A percentile compares a stretch with the other conserved stretches of the same genome.
Evolutionary conservation across 2,888 invertebrate genomes (phyloP).

Genomic region (Pedicia rivosa): DNA sequence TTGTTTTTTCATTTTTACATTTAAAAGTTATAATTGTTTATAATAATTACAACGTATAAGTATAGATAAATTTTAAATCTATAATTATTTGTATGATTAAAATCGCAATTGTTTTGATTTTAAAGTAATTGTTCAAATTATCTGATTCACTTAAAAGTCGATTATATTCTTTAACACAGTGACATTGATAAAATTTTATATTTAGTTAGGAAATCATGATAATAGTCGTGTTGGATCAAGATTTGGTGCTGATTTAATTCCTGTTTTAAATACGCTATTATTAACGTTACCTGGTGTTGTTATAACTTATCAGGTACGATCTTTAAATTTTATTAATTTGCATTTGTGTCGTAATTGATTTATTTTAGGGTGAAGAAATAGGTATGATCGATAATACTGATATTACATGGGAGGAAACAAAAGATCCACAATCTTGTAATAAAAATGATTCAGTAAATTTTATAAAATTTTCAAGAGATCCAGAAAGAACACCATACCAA

Average conservation of each 20-base stretch:
- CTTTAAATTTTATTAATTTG: not conserved
- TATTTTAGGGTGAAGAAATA: conserved; percentile 46
- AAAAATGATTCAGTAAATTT: conserved; percentile 6
- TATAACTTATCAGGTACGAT: conserved; percentile 53
- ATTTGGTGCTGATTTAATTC: conserved; percentile 45
- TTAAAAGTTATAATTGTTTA: too few species aligned
- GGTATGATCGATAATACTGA: conserved; percentile 38
- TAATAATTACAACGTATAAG: too few species aligned
- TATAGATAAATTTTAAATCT: too few species aligned
- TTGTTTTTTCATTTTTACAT: too few species aligned
- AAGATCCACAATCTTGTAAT: conserved; percentile 8
- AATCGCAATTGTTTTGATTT: too few species aligned
- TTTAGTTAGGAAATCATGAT: conserved; percentile 32
- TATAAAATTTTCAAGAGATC: conserved; percentile 28
- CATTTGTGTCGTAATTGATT: not conserved
- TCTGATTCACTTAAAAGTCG: not conserved
- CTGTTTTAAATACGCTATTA: conserved; percentile 50
- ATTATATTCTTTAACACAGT: not conserved
- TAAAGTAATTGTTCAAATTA: too few species aligned
- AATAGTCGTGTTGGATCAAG: conserved; percentile 39
- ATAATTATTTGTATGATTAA: too few species aligned
- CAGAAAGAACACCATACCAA: conserved; percentile 42
- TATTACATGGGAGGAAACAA: conserved; percentile 22
- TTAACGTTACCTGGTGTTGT: conserved; percentile 59
- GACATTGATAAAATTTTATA: not conserved